These are phyloP conservation scores for Mus minutoides DNA, from an alignment of 2,797 vertebrate genomes.

Conservation along the genomic window DNA sequence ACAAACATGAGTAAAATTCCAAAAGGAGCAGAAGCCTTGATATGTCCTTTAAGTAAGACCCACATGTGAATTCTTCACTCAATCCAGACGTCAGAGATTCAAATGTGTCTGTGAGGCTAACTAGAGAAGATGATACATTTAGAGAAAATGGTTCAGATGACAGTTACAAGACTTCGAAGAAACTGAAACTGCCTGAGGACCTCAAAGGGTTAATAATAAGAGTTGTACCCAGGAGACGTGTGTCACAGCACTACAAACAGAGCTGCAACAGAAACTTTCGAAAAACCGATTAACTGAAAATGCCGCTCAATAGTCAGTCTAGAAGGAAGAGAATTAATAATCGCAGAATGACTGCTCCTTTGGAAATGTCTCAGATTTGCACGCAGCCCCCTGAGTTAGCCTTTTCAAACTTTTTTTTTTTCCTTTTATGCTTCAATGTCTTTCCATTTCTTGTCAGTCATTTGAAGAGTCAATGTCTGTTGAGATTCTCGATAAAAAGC, in stretches of 20 bases:
- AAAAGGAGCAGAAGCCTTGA: neutral
- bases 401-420: conserved; percentile 56
- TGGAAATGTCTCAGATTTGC: conserved; percentile 72
- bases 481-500: conserved; percentile 48
- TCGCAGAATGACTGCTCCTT: conserved; percentile 49
- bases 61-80: neutral
- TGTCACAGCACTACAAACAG: neutral
- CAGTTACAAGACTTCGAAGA: conserved; percentile 1
- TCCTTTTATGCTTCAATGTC: conserved; percentile 40
- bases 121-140: conserved; percentile 33
- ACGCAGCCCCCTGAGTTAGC: neutral
- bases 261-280: neutral
- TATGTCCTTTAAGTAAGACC: neutral
- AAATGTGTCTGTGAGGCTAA: neutral
- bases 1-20: neutral
- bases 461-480: conserved; percentile 49
- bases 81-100: neutral
- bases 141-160: conserved; percentile 31
- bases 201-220: conserved; percentile 41
- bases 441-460: conserved; percentile 69
- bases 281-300: conserved; percentile 51
- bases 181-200: conserved; percentile 27
- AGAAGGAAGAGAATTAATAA: conserved; percentile 61
- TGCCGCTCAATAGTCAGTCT: conserved; percentile 59
- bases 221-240: neutral